phyloP scores from a whole-genome alignment of 2,113 vertebrate species.

The Saimiri boliviensis region DNA sequence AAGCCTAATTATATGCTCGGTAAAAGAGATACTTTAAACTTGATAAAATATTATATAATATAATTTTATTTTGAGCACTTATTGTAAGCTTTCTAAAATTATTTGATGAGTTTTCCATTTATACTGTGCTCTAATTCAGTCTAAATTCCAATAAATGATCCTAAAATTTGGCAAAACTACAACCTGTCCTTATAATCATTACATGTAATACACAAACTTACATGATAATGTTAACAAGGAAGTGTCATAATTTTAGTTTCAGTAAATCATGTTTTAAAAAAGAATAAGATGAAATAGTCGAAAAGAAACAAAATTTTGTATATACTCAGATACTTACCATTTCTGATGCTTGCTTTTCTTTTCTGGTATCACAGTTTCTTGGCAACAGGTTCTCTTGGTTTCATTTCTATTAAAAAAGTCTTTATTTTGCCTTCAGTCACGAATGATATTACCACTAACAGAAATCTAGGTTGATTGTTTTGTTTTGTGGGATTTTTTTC shows the following conservation, averaged over 20 bases:
- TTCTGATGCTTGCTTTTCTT: background rate
- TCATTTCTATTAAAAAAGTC: background rate
- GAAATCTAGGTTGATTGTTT: background rate
- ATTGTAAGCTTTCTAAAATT: background rate
- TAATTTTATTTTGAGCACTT: background rate
- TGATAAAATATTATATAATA: background rate
- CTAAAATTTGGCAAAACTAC: background rate
- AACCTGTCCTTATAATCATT: background rate
- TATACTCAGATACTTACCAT: background rate
- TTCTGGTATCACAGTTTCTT: background rate
- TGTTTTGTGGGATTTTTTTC: background rate
- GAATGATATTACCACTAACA: background rate
- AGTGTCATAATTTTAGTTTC: background rate
- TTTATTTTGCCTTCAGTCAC: background rate
- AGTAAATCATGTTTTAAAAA: background rate
- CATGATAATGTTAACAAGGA: background rate
- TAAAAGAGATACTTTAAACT: background rate
- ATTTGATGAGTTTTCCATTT: background rate
- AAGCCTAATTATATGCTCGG: background rate
- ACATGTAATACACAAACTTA: background rate
- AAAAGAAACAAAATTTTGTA: background rate
- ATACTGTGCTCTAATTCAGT: background rate
- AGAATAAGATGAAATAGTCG: background rate
- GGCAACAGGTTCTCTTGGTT: background rate
- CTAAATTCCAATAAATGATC: background rate